A percentile compares a stretch with the other conserved stretches of the same genome.
These are phyloP conservation scores for Naso thynnoides DNA, from an alignment of 2,797 vertebrate species.

Conservation along the genomic window DNA sequence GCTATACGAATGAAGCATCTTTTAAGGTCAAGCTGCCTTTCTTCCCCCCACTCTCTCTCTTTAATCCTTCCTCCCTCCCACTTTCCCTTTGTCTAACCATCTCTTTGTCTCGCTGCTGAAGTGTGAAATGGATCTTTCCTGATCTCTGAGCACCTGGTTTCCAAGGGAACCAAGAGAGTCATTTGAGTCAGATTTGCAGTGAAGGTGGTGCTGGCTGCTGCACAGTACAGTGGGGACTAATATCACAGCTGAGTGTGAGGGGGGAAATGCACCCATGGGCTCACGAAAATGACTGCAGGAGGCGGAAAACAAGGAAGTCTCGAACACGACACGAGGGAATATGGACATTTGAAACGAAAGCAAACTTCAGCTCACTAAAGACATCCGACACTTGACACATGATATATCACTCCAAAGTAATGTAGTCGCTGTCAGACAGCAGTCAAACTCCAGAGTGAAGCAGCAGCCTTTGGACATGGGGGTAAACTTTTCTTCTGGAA, in stretches of 20 bases:
- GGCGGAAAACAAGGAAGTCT: conserved; percentile 11
- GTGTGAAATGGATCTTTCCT: conserved; percentile 84
- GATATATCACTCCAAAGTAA: conserved; percentile 60
- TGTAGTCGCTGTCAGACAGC: conserved; percentile 40
- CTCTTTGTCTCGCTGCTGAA: conserved; percentile 78
- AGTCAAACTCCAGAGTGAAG: conserved; percentile 58
- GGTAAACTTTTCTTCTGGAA: conserved; percentile 76
- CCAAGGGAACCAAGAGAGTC: conserved; percentile 82
- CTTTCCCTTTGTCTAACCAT: conserved; percentile 74
- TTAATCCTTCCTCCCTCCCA: conserved; percentile 71
- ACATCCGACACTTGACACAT: conserved; percentile 64
- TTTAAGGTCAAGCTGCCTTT: conserved; percentile 72
- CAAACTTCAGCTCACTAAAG: conserved; percentile 39
- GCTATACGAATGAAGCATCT: conserved; percentile 44
- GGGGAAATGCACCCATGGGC: conserved; percentile 19
- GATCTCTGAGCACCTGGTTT: conserved; percentile 84
- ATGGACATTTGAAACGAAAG: conserved; percentile 45
- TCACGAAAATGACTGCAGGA: conserved; percentile 37
- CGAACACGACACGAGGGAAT: conserved; percentile 3
- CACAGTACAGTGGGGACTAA: conserved; percentile 52
- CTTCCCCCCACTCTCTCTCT: conserved; percentile 32
- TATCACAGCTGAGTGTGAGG: conserved; percentile 34
- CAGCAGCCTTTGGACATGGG: conserved; percentile 50
- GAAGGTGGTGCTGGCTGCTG: conserved; percentile 45
- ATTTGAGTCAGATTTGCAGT: conserved; percentile 72